phyloP scores from a whole-genome alignment of 2,888 invertebrate genomes.

The Nomada fabriciana region DNA sequence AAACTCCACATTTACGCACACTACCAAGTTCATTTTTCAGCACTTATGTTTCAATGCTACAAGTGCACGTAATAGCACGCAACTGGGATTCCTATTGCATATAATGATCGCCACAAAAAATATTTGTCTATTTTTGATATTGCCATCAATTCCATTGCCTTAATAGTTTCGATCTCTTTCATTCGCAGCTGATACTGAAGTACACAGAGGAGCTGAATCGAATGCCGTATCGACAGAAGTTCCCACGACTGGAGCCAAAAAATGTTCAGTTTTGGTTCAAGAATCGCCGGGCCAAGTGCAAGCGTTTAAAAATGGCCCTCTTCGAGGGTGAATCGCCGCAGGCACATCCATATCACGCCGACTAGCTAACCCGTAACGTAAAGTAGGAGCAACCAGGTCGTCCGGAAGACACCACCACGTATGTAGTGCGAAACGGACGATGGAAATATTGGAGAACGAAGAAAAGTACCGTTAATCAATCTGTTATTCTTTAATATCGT shows the following conservation, averaged over 20 bases:
- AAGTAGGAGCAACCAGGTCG: constrained; percentile 49
- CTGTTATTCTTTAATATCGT: constrained; percentile 72
- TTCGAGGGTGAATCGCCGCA: constrained; percentile 91
- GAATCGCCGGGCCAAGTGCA: constrained; percentile 99
- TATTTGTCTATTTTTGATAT: too few species aligned
- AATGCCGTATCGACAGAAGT: constrained; percentile 99
- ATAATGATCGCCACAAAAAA: too few species aligned
- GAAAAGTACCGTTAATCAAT: constrained; percentile 64
- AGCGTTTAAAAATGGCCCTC: constrained; percentile 96
- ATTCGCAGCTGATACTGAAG: constrained; percentile 93
- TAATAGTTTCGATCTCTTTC: constrained; percentile 10
- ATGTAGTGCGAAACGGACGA: constrained; percentile 30
- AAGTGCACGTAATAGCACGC: too few species aligned
- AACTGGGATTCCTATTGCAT: too few species aligned
- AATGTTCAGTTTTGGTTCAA: constrained; percentile 99
- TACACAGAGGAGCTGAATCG: constrained; percentile 98
- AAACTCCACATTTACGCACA: too few species aligned
- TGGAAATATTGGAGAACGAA: constrained; percentile 8
- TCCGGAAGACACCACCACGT: constrained; percentile 10
- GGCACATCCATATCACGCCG: constrained; percentile 83
- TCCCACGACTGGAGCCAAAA: constrained; percentile 99
- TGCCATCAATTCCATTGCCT: neutral
- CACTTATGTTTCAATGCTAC: too few species aligned
- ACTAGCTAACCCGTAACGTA: constrained; percentile 72
- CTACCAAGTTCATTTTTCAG: too few species aligned